Evolutionary conservation across 2,113 vertebrate genomes (phyloP).

Genomic region (Platycercus adscitus): DNA sequence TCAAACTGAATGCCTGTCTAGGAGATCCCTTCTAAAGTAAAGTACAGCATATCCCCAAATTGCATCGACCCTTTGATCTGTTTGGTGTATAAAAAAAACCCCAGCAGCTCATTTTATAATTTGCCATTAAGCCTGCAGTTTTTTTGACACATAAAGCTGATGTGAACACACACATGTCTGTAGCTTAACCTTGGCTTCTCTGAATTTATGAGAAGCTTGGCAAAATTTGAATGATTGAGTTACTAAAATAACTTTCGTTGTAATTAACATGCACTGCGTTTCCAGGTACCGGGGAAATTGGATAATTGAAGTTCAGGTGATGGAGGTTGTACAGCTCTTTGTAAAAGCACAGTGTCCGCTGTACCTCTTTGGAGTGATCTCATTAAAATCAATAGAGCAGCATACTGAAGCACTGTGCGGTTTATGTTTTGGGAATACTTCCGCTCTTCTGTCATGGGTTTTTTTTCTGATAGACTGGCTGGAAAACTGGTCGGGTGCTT

Average conservation of each 20-base stretch:
- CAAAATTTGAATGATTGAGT: slow-evolving; percentile 15
- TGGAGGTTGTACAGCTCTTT: not conserved
- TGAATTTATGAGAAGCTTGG: slow-evolving; percentile 16
- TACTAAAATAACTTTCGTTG: slow-evolving; percentile 25
- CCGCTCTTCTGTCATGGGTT: not conserved
- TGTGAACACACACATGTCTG: slow-evolving; percentile 32
- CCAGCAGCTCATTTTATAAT: slow-evolving; percentile 36
- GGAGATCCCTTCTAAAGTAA: slow-evolving; percentile 24
- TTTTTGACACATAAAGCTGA: slow-evolving; percentile 9
- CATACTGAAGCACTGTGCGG: not conserved
- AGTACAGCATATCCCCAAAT: not conserved
- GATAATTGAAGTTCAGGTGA: slow-evolving; percentile 40
- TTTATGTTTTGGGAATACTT: not conserved
- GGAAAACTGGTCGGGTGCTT: not conserved
- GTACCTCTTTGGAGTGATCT: not conserved
- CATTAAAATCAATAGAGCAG: not conserved
- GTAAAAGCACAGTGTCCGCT: not conserved
- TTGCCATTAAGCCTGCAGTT: slow-evolving; percentile 41
- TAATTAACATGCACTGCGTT: slow-evolving; percentile 10
- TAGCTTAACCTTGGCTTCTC: not conserved
- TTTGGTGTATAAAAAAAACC: not conserved
- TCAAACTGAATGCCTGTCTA: not conserved
- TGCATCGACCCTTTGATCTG: slow-evolving; percentile 18
- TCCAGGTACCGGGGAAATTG: slow-evolving; percentile 21
- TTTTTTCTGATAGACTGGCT: not conserved